Percentiles rank a stretch among this genome's conserved stretches.
These are phyloP conservation scores for Drosophila bifasciata DNA, from an alignment of 1,140 invertebrate species.

Conservation along the genomic window DNA sequence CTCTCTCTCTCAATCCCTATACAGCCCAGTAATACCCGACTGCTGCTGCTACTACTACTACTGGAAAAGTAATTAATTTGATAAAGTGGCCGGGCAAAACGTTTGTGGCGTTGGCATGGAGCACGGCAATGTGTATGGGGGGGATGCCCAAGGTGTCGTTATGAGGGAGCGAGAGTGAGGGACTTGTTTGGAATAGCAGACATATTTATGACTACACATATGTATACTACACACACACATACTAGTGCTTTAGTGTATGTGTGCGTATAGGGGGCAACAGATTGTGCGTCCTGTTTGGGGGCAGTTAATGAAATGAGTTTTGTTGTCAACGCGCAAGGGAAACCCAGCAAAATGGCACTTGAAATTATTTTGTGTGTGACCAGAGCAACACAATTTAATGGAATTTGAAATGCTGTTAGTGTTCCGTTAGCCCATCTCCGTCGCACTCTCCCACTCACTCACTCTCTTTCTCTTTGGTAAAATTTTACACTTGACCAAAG, in stretches of 20 bases:
- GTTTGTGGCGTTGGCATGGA: slow-evolving; percentile 16
- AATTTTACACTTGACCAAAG: slow-evolving; percentile 65
- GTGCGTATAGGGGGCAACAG: slow-evolving; percentile 52
- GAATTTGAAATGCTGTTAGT: slow-evolving; percentile 68
- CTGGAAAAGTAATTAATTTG: slow-evolving; percentile 82
- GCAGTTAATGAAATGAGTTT: slow-evolving; percentile 78
- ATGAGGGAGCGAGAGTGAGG: background rate
- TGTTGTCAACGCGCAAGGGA: slow-evolving; percentile 49
- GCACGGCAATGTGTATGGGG: slow-evolving; percentile 8
- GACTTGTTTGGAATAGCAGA: slow-evolving; percentile 41
- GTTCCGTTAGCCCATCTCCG: background rate
- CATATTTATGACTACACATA: slow-evolving; percentile 67
- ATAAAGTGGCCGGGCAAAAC: slow-evolving; percentile 67
- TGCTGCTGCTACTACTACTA: slow-evolving; percentile 33
- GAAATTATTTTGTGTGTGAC: slow-evolving; percentile 62
- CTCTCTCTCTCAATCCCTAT: slow-evolving; percentile 25
- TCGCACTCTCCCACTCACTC: background rate
- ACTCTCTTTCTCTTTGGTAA: slow-evolving; percentile 18
- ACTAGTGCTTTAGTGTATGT: background rate
- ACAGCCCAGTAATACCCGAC: no score
- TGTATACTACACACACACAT: background rate
- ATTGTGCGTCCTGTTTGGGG: slow-evolving; percentile 65
- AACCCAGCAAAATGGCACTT: slow-evolving; percentile 34
- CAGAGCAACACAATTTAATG: slow-evolving; percentile 75
- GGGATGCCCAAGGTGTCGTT: slow-evolving; percentile 54